Percentiles rank a stretch among this genome's conserved stretches.
Evolutionary conservation across 1,140 invertebrate genomes (phyloP).

Genomic region (Hylaeus volcanicus): DNA sequence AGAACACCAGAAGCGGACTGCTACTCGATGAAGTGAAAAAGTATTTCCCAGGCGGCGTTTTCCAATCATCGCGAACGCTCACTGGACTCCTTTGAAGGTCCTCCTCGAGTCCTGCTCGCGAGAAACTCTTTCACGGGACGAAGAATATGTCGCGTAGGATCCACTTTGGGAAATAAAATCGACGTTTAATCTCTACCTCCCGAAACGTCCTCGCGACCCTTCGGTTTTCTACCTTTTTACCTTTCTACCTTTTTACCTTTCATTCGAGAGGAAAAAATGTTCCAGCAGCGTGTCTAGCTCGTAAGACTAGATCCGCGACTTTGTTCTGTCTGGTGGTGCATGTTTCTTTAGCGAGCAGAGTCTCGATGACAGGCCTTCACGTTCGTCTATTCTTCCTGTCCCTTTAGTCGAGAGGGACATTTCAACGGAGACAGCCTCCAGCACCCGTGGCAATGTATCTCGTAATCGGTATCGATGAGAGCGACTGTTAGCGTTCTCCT

Average conservation of each 20-base stretch:
- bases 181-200: too few relatives aligned
- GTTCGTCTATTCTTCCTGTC: constrained; percentile 2
- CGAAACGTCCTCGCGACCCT: too few relatives aligned
- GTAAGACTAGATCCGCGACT: neutral
- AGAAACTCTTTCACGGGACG: too few relatives aligned
- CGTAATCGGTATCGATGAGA: neutral
- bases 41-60: constrained; percentile 48
- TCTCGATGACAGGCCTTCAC: constrained; percentile 22
- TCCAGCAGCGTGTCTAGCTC: neutral
- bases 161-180: too few relatives aligned
- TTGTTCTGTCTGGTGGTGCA: neutral
- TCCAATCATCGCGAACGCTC: constrained; percentile 34
- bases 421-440: neutral
- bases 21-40: constrained; percentile 25
- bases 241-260: too few relatives aligned
- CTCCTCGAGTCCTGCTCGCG: neutral
- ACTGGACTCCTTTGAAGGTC: neutral
- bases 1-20: neutral
- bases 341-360: constrained; percentile 29
- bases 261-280: too few relatives aligned
- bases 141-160: too few relatives aligned
- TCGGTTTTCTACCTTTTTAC: too few relatives aligned
- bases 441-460: constrained; percentile 3
- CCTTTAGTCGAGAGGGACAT: constrained; percentile 5
- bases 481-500: neutral